Evolutionary conservation across 2,888 invertebrate genomes (phyloP), one percentile per base, ranked within the genome.

Genomic region (Allophyes oxyacanthae): DNA sequence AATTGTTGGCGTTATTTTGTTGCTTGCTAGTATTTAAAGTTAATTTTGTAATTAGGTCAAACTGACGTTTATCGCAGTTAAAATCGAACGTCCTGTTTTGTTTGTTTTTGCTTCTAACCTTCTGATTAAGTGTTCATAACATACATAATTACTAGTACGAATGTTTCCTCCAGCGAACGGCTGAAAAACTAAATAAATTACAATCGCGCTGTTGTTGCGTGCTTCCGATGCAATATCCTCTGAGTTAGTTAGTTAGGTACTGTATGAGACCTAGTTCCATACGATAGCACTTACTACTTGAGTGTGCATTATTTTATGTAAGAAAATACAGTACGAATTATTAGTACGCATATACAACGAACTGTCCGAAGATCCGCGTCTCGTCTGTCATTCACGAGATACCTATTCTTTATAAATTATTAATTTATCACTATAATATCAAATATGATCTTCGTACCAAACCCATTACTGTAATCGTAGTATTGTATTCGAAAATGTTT

Each of bases 181-280:
- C 61, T 63, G 59, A 71, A 71, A 73, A 69, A 69, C 73, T 38
- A 71, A 62, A 64, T 71, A 67, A 77, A 63, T 74, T 75, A 74
- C 48, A 70, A 65, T 55, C 52, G 66, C 58, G 62, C 60, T 59
- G 61, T 46, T 41, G 49, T 80, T 78, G 83, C 82, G 76, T 81
- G 83, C 72, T 70, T 79, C 78, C 77, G 76, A 77, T 71, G 67
- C 69, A 74, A 76, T 76, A 81, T 82, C 82, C 82, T 80, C 59
- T 49, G 42, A 59, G 46, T 41, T 20, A 20, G 2, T 28, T 28
- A 1, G n/a, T n/a, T 49, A 73, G 56, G 63, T 70, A 60, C 52
- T 61, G 54, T 38, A 45, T 53, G 58, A 67, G 64, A 66, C 71
- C 73, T 67, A 78, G 59, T 71, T 75, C 58, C 67, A 70, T 73